Conservation (phyloP, 2,888 invertebrate genomes). For the Sepioteuthis lessoniana region DNA sequence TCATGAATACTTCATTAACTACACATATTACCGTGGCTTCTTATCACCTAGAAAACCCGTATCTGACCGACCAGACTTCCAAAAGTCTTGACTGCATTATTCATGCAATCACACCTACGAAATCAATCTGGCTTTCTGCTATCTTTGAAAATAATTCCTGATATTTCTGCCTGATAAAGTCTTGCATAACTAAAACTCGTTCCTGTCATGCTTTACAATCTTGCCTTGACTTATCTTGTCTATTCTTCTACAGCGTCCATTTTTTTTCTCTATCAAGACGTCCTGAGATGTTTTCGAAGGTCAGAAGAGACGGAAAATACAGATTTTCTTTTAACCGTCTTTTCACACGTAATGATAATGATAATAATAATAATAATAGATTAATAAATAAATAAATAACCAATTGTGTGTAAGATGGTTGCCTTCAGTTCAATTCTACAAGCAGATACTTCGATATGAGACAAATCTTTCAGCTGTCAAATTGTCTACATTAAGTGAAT, state of each 20-base stretch:
- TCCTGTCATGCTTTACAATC: background rate
- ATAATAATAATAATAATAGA: background rate
- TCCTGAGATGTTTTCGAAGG: background rate
- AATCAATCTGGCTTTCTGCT: conserved; percentile 10
- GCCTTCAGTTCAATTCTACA: no score
- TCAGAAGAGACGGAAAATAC: background rate
- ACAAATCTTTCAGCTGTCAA: no score
- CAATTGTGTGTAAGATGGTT: no score
- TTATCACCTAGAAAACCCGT: background rate
- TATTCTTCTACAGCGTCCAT: background rate
- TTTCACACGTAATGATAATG: background rate
- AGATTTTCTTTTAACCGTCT: background rate
- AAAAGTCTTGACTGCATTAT: conserved; percentile 20
- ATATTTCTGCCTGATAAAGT: background rate
- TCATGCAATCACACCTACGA: conserved; percentile 21
- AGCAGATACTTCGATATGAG: no score
- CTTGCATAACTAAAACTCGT: background rate
- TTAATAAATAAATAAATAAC: no score
- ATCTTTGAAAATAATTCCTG: background rate
- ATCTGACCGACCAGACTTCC: background rate
- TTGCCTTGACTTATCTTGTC: background rate
- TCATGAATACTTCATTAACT: background rate
- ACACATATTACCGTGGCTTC: background rate
- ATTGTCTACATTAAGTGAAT: no score
- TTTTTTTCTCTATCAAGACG: background rate